These are phyloP conservation scores for Andrena flavipes DNA, from an alignment of 2,888 invertebrate species.

Conservation along the genomic window DNA sequence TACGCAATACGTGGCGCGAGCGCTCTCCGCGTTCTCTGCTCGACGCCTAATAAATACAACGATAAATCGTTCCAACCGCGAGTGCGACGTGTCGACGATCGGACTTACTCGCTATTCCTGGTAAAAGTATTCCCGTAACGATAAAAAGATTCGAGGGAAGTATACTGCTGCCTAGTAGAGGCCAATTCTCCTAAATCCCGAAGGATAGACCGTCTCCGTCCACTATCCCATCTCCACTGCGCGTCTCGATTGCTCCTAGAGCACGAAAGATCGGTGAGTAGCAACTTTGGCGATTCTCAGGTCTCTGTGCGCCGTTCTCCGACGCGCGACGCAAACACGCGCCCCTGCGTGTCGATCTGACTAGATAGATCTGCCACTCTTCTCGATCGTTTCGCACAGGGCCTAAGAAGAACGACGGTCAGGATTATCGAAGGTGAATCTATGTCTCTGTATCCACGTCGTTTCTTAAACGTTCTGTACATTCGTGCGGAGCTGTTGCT, in stretches of 20 bases:
- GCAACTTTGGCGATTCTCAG: conserved; percentile 20
- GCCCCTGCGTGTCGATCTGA: conserved; percentile 25
- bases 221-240: not conserved
- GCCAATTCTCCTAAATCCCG: not conserved
- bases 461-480: too few relatives aligned
- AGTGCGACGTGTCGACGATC: conserved; percentile 29
- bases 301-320: conserved; percentile 8
- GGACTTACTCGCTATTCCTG: conserved; percentile 8
- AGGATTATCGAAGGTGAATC: not conserved
- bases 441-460: too few relatives aligned
- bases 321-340: conserved; percentile 7
- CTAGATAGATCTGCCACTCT: conserved; percentile 41
- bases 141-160: not conserved
- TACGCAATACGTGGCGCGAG: not conserved
- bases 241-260: not conserved
- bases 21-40: too few relatives aligned
- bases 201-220: not conserved
- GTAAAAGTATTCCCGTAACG: not conserved
- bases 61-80: conserved; percentile 3
- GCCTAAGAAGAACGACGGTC: not conserved
- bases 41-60: conserved; percentile 30
- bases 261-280: not conserved
- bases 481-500: not conserved
- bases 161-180: not conserved
- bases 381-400: conserved; percentile 3